Evolutionary conservation across 2,888 invertebrate genomes (phyloP).

Genomic region (Hirtodrosophila alboralis): DNA sequence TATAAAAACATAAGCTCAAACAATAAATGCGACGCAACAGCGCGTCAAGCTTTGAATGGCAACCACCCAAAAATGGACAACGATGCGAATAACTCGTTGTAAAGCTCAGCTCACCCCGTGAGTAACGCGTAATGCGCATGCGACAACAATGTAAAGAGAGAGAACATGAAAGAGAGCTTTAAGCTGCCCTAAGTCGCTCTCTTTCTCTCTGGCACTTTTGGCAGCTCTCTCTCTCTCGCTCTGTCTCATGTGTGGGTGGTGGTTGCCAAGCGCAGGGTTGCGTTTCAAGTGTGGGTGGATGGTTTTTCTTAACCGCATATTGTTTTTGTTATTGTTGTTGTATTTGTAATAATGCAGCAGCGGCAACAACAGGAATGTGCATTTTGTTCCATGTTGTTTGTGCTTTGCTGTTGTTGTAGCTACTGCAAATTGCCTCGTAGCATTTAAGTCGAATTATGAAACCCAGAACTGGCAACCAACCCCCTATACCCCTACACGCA

Average conservation of each 20-base stretch:
- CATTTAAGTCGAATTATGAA: conserved; percentile 79
- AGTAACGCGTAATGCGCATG: conserved; percentile 47
- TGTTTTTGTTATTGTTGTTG: conserved; percentile 40
- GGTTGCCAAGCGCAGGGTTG: conserved; percentile 38
- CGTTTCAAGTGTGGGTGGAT: conserved; percentile 39
- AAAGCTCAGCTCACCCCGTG: conserved; percentile 50
- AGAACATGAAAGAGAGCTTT: no score
- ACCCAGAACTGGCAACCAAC: conserved; percentile 41
- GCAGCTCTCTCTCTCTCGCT: conserved; percentile 5
- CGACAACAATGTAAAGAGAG: conserved; percentile 21
- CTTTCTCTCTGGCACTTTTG: conserved; percentile 16
- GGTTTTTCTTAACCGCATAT: conserved; percentile 35
- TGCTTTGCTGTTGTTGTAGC: conserved; percentile 37
- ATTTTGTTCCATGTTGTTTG: conserved; percentile 65
- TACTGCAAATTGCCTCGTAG: conserved; percentile 77
- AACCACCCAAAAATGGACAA: conserved; percentile 72
- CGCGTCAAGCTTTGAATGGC: conserved; percentile 50
- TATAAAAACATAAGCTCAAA: conserved; percentile 32
- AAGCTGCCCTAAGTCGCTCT: conserved; percentile 27
- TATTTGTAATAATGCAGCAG: conserved; percentile 60
- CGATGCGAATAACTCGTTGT: conserved; percentile 23
- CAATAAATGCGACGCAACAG: conserved; percentile 65
- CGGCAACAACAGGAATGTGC: conserved; percentile 66
- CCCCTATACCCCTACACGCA: conserved; percentile 1
- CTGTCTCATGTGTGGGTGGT: conserved; percentile 38